Base-by-base conservation (phyloP, 2,113 vertebrate genomes). In the Indicator indicator region DNA sequence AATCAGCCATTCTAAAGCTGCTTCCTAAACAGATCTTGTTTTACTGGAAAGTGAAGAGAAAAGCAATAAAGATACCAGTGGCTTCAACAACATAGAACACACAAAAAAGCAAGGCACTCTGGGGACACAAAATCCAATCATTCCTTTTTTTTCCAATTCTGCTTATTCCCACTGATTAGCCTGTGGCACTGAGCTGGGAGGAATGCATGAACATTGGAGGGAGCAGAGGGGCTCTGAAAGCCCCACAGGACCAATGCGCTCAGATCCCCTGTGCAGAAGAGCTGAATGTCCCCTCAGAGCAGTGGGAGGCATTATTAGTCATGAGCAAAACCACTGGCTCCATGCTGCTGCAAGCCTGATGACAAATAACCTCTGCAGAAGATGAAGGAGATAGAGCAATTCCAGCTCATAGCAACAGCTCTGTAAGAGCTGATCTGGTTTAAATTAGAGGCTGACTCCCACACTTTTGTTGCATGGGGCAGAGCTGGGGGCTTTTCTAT, bases 341-440 rank as follows among this genome's bases (percentile, higher is more conserved):
- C 81, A 33, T 26, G 42, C 36, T 89, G 93, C 70, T 87, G 55
- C 59, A 20, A 4, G 2, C 63, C 78, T 79, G 73, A 88, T 95
- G 93, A 89, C 83, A 89, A 93, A 85, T 55, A 73, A 77, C 65
- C 65, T 89, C 75, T 72, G 85, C 88, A 78, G 70, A 90, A 71
- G 87, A 95, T 86, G 78, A 63, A 87, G 54, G 54, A 91, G 78
- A 44, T 9, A 46, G 52, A 76, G 44, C 88, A 81, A 69, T 81
- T 72, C 44, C 83, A 86, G 94, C 65, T 89, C 76, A 65, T 1
- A 88, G 93, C 83, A 94, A 80, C 58, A 68, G 72, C 82, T 75
- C 60, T 83, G 79, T 68, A 88, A 54, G 19, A 88, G 83, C 38
- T 73, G 88, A 36, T 69, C 84, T 78, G 72, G 69, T 91, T 74